Percentiles rank a stretch among this genome's conserved stretches.
Conservation (phyloP, 2,888 invertebrate genomes). For the Lepas anatifera region DNA sequence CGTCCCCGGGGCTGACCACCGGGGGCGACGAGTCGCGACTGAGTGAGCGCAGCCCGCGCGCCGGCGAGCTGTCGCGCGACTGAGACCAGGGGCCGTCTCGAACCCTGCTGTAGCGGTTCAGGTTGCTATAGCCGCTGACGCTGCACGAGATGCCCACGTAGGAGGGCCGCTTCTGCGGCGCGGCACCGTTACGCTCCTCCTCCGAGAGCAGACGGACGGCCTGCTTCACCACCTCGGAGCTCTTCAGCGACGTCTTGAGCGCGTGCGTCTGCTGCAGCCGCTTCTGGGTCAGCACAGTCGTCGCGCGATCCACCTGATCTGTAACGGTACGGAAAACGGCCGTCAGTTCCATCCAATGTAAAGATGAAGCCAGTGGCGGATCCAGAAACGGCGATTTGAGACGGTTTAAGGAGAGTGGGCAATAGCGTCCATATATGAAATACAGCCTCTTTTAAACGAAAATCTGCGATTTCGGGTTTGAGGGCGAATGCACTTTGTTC, state of each 20-base stretch:
- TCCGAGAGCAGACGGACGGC: neutral
- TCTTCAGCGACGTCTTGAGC: neutral
- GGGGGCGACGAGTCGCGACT: conserved; percentile 26
- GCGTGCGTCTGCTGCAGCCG: conserved; percentile 1
- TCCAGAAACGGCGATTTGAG: too few relatives aligned
- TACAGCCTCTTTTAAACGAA: too few relatives aligned
- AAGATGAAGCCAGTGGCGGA: too few relatives aligned
- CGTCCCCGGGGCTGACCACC: conserved; percentile 14
- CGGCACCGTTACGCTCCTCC: neutral
- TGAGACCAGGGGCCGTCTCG: conserved; percentile 56
- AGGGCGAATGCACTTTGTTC: too few relatives aligned
- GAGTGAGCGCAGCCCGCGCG: conserved; percentile 26
- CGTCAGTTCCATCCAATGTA: too few relatives aligned
- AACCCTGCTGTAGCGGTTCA: conserved; percentile 29
- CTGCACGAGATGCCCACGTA: conserved; percentile 80
- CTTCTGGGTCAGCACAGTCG: neutral
- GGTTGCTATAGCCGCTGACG: conserved; percentile 75
- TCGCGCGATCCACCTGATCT: neutral
- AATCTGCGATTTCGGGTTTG: too few relatives aligned
- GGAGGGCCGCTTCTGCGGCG: conserved; percentile 44
- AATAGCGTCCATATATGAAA: too few relatives aligned
- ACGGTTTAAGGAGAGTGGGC: too few relatives aligned
- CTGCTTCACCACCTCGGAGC: conserved; percentile 6
- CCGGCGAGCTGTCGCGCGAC: conserved; percentile 30
- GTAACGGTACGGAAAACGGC: neutral